Percentiles rank a stretch among this genome's conserved stretches.
Conservation (phyloP, 2,797 vertebrate genomes). For the Gobionotothen gibberifrons region DNA sequence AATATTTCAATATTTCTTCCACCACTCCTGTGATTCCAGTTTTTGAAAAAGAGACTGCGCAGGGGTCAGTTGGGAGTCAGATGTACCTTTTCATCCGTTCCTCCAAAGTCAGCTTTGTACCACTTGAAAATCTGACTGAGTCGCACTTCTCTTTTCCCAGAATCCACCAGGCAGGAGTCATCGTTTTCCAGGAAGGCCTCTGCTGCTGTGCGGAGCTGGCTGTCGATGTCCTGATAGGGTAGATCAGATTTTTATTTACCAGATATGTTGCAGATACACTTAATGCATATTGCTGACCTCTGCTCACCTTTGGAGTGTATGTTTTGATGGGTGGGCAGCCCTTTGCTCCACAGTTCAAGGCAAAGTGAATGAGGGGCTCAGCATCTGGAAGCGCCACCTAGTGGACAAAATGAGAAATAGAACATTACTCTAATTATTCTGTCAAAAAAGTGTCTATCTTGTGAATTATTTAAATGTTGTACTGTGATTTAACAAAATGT, state of each 20-base stretch:
- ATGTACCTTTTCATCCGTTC: slow-evolving; percentile 85
- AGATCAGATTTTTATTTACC: neutral
- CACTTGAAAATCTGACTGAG: slow-evolving; percentile 88
- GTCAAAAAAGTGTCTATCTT: neutral
- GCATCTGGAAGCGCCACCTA: slow-evolving; percentile 84
- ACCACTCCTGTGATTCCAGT: neutral
- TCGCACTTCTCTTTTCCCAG: slow-evolving; percentile 81
- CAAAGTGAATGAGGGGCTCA: slow-evolving; percentile 88
- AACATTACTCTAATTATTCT: neutral
- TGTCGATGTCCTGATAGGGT: slow-evolving; percentile 79
- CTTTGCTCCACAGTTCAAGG: slow-evolving; percentile 86
- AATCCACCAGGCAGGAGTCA: slow-evolving; percentile 81
- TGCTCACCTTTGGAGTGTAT: slow-evolving; percentile 82
- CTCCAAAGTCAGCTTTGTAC: slow-evolving; percentile 88
- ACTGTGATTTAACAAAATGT: neutral
- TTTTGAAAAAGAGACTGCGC: neutral
- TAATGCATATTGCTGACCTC: neutral
- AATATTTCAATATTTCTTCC: neutral
- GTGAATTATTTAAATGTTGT: slow-evolving; percentile 5
- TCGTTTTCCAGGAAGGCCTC: slow-evolving; percentile 86
- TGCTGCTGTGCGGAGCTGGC: slow-evolving; percentile 82
- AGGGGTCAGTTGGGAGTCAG: neutral
- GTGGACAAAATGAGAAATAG: slow-evolving; percentile 43
- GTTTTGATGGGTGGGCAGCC: slow-evolving; percentile 87
- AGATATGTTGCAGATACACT: neutral